A percentile compares a stretch with the other conserved stretches of the same genome.
Conservation (phyloP, 2,888 invertebrate genomes). For the Noctuana brunneofusca region DNA sequence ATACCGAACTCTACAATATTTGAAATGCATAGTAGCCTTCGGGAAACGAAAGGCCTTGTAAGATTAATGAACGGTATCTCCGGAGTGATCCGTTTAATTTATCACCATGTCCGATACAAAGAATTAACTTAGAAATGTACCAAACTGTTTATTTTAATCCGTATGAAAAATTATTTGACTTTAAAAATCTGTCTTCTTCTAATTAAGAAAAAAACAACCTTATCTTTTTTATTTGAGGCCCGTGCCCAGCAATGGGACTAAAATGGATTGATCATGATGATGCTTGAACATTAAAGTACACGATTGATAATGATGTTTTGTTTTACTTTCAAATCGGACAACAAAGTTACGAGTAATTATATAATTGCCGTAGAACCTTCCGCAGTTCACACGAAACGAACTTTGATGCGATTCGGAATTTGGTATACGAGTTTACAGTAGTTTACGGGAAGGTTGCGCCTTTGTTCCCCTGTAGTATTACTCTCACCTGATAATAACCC, state of each 20-base stretch:
- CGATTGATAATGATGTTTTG: not conserved
- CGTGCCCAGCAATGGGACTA: too few species aligned
- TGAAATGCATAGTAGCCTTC: slow-evolving; percentile 33
- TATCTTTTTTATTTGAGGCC: not conserved
- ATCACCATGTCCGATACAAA: slow-evolving; percentile 30
- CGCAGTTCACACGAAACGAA: slow-evolving; percentile 36
- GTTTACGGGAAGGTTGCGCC: slow-evolving; percentile 57
- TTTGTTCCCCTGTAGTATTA: slow-evolving; percentile 53
- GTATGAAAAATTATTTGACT: slow-evolving; percentile 22
- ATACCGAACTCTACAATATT: slow-evolving; percentile 37
- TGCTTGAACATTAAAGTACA: too few species aligned
- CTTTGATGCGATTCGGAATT: slow-evolving; percentile 54
- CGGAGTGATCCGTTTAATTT: slow-evolving; percentile 28
- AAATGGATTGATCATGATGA: too few species aligned
- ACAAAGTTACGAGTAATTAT: not conserved
- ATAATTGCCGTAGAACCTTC: slow-evolving; percentile 30
- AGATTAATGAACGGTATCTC: slow-evolving; percentile 34
- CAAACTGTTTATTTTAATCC: slow-evolving; percentile 18
- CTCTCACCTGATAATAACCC: slow-evolving; percentile 58
- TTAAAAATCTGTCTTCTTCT: not conserved
- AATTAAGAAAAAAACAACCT: too few species aligned
- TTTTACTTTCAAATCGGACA: not conserved
- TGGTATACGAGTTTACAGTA: slow-evolving; percentile 59
- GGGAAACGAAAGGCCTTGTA: slow-evolving; percentile 24
- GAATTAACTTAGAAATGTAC: slow-evolving; percentile 19